Base-by-base conservation (phyloP, 2,113 vertebrate species). In the Dolichotis patagonum region DNA sequence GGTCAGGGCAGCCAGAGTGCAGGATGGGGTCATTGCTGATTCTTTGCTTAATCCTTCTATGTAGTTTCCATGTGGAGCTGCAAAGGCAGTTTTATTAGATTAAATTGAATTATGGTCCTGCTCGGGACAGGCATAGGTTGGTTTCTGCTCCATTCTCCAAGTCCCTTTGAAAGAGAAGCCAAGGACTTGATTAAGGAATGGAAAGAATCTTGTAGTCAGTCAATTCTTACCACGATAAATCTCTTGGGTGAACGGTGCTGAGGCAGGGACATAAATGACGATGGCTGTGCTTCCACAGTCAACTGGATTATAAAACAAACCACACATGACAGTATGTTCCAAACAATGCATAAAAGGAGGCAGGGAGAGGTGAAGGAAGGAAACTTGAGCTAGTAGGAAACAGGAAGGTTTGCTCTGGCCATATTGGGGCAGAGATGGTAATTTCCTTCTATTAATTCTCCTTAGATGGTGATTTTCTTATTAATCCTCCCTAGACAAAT, bases 221-320 rank as follows among this genome's bases (percentile, higher is more conserved):
- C 96, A 88, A 35, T 90, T 83, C 82, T 78, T 58, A 14, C 46
- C 28, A 58, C 1, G 3, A 93, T 96, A 96, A 97, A 95, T 97
- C 94, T 97, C 92, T 54, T 11, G 54, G 90, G 85, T 94, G 97
- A 97, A 75, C 46, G 58, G 85, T 92, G 94, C 94, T 19, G 78
- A 90, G 90, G 60, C 96, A 88, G 94, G 82, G 88, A 96, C 96
- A 96, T 96, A 96, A 97, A 96, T 97, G 97, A 94, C 67, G 0
- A 63, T 52, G 86, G 94, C 90, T 67, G 62, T 92, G 90, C 88
- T 96, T 91, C 90, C 82, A 63, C 94, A 92, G 90, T 94, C 93
- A 30, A 96, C 88, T 95, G 88, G 92, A 96, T 97, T 97, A 96
- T 97, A 97, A 97, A 96, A 96, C 94, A 97, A 98, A 97, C 75